Evolutionary conservation across 2,888 invertebrate genomes (phyloP), one percentile per base, ranked within the genome.

Genomic region (Cartodere bifasciata): DNA sequence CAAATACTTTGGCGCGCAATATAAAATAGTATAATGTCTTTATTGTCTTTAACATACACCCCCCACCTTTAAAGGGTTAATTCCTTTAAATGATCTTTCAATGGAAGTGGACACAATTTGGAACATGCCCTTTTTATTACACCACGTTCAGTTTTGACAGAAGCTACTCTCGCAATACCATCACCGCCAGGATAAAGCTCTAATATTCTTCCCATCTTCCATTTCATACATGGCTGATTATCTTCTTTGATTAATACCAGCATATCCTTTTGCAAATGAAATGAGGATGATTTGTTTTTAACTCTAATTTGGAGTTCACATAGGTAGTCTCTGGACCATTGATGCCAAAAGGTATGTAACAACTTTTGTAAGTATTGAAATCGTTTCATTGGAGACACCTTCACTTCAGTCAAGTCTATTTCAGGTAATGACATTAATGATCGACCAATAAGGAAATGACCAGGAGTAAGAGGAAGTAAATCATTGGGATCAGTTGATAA

Each of bases 281-380:
- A n/a, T n/a, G n/a, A 11, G 20, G 14, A 12, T 12, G 27, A 11
- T 2, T 10, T 7, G 41, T 40, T 42, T 29, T 40, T 43, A 4
- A 20, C 13, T 2, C 39, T 16, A 5, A 25, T 9, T 30, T 40
- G 39, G 11, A 43, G 21, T 4, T 31, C 23, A n/a, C 31, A 26
- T 4, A 42, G 21, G 29, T 40, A 41, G 21, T 43, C 41, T 4
- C 7, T 4, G 3, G 24, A 16, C 35, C 38, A 41, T 16, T 34
- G 22, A 9, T 25, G 16, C 40, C 41, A 42, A 29, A 42, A 41
- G 6, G 39, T 25, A 12, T 35, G 29, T 6, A 34, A 33, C n/a
- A 38, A 9, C 6, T 13, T 16, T 13, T 33, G 35, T 5, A 37
- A 6, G 4, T 25, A 16, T 13, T 41, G 28, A 29, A 26, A 37